phyloP scores from a whole-genome alignment of 1,140 invertebrate species.

The Danaus plexippus region DNA sequence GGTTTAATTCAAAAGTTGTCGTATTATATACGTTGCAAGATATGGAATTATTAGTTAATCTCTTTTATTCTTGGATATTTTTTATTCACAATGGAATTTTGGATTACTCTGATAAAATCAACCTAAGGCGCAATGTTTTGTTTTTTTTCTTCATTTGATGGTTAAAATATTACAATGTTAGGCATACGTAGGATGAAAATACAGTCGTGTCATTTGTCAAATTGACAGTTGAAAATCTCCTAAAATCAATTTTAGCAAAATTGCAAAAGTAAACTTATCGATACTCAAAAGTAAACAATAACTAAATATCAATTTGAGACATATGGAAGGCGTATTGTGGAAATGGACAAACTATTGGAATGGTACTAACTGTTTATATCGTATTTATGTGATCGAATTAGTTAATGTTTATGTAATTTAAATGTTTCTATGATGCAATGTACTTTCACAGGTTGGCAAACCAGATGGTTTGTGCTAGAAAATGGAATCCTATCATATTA shows the following conservation, averaged over 20 bases:
- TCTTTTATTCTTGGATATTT: too few relatives aligned
- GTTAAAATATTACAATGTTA: too few relatives aligned
- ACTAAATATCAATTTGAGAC: constrained; percentile 1
- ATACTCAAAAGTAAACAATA: not conserved
- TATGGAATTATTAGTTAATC: too few relatives aligned
- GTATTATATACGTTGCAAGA: too few relatives aligned
- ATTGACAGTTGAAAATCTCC: too few relatives aligned
- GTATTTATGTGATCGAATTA: constrained; percentile 9
- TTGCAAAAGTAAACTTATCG: constrained; percentile 1
- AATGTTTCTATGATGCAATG: constrained; percentile 5
- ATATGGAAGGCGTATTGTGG: constrained; percentile 80
- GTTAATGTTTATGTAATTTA: constrained; percentile 4
- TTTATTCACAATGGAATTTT: too few relatives aligned
- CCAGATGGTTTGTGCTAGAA: constrained; percentile 87
- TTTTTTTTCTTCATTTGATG: too few relatives aligned
- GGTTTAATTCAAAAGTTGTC: too few relatives aligned
- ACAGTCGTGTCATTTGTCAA: too few relatives aligned
- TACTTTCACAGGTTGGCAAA: constrained; percentile 82
- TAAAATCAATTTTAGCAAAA: not conserved
- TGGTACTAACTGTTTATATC: constrained; percentile 74
- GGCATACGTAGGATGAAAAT: too few relatives aligned
- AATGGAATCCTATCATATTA: constrained; percentile 87
- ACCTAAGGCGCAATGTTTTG: too few relatives aligned
- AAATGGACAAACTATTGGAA: constrained; percentile 91
- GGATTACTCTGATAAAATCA: too few relatives aligned